A percentile compares a stretch with the other conserved stretches of the same genome.
Evolutionary conservation across 2,888 invertebrate species (phyloP).

Genomic region (Hirtodrosophila cameraria): DNA sequence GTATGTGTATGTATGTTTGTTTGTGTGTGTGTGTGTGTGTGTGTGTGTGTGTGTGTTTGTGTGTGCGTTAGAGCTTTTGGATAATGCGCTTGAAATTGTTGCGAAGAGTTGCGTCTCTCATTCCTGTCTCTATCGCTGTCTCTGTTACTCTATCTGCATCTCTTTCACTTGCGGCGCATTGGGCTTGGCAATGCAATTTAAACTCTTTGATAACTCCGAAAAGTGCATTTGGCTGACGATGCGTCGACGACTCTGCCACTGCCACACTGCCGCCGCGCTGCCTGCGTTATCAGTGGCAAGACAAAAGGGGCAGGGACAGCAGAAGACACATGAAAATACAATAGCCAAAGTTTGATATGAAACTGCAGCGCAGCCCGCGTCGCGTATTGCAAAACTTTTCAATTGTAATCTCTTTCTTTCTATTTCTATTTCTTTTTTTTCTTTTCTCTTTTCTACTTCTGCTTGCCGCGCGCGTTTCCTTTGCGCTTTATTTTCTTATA

Average conservation of each 20-base stretch:
- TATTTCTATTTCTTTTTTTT: slow-evolving; percentile 7
- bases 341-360: slow-evolving; percentile 79
- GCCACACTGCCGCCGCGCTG: not conserved
- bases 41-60: slow-evolving; percentile 15
- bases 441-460: slow-evolving; percentile 12
- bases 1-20: no score
- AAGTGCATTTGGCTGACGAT: slow-evolving; percentile 78
- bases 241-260: slow-evolving; percentile 28
- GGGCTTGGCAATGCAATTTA: slow-evolving; percentile 76
- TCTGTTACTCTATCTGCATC: not conserved
- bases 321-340: slow-evolving; percentile 79
- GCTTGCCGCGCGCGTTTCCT: slow-evolving; percentile 4
- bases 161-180: slow-evolving; percentile 24
- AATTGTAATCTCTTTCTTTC: slow-evolving; percentile 64
- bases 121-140: not conserved
- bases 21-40: slow-evolving; percentile 16
- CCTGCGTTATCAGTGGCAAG: slow-evolving; percentile 57
- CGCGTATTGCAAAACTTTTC: slow-evolving; percentile 79
- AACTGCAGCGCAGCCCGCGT: slow-evolving; percentile 63
- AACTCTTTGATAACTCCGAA: slow-evolving; percentile 78
- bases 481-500: slow-evolving; percentile 35
- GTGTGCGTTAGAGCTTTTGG: slow-evolving; percentile 38
- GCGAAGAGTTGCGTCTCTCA: slow-evolving; percentile 39
- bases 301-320: slow-evolving; percentile 39
- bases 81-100: slow-evolving; percentile 79